Evolutionary conservation across 2,113 vertebrate genomes (phyloP).

Genomic region (Craseonycteris thonglongyai): DNA sequence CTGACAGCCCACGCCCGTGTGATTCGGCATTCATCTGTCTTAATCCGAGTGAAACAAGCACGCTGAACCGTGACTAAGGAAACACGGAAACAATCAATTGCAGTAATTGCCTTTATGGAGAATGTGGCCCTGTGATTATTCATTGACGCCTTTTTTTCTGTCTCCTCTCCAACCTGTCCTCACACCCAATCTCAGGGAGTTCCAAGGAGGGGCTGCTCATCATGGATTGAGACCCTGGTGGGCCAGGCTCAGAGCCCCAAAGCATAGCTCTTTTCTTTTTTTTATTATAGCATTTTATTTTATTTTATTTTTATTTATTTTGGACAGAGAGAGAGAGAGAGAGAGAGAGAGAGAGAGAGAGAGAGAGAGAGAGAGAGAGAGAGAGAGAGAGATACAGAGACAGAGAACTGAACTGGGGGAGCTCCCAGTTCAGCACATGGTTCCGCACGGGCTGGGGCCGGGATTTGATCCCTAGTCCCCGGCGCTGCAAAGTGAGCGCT

Average conservation of each 20-base stretch:
- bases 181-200: not conserved
- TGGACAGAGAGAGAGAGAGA: too few species aligned
- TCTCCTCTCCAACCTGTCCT: not conserved
- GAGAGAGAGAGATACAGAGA: too few species aligned
- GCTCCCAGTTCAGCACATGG: too few species aligned
- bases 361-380: too few species aligned
- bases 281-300: too few species aligned
- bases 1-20: not conserved
- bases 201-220: not conserved
- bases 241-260: fast-evolving
- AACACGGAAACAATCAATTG: conserved; percentile 38
- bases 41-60: not conserved
- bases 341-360: too few species aligned
- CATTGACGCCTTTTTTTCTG: conserved; percentile 39
- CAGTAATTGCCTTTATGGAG: conserved; percentile 43
- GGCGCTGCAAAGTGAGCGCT: too few species aligned
- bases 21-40: not conserved
- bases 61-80: conserved; percentile 47
- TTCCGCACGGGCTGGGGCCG: too few species aligned
- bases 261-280: not conserved
- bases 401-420: too few species aligned
- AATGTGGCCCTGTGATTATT: not conserved
- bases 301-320: too few species aligned
- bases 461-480: too few species aligned
- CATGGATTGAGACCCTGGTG: not conserved